Evolutionary conservation across 2,797 vertebrate species (phyloP), one percentile per base, ranked within the genome.

Genomic region (Limosa lapponica): DNA sequence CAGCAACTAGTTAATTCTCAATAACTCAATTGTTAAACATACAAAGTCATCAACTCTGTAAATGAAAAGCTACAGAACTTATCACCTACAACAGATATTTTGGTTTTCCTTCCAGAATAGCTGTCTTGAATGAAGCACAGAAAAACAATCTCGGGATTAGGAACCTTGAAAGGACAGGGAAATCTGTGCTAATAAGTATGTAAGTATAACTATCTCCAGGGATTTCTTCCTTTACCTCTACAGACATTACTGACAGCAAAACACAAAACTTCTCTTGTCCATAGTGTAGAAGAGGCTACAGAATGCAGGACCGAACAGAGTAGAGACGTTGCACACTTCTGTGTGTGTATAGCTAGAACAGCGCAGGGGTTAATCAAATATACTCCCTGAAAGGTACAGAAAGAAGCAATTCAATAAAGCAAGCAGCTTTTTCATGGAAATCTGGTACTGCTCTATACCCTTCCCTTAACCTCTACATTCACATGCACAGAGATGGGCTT

Each of bases 171-270:
- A 41, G 37, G 8, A 44, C 51, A 90, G 3, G 19, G 22, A 84
- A 49, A 37, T 41, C 24, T 44, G 13, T 57, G 34, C 49, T 71
- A 92, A 71, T 64, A 82, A 55, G 52, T 51, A 77, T 3, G 0
- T 28, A 65, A 46, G 8, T 15, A 17, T n/a, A 44, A 69, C 54
- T 69, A 65, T 58, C 74, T 87, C 32, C 23, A 61, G 67, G 23
- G 22, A 11, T 44, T 93, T 91, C 59, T 74, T 87, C 61, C 51
- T 96, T 91, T 93, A 94, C 72, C 58, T 87, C 80, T 70, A 96
- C 34, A 88, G 32, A 86, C 37, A 91, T 62, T 70, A 93, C 22
- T 86, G 79, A 91, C 37, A 88, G 69, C 57, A 93, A 86, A 95
- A 81, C 43, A 91, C 65, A 86, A 81, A 94, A 91, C 51, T 83